These are phyloP conservation scores for Lasioglossum leucozonium DNA, from an alignment of 2,888 invertebrate genomes.

Conservation along the genomic window DNA sequence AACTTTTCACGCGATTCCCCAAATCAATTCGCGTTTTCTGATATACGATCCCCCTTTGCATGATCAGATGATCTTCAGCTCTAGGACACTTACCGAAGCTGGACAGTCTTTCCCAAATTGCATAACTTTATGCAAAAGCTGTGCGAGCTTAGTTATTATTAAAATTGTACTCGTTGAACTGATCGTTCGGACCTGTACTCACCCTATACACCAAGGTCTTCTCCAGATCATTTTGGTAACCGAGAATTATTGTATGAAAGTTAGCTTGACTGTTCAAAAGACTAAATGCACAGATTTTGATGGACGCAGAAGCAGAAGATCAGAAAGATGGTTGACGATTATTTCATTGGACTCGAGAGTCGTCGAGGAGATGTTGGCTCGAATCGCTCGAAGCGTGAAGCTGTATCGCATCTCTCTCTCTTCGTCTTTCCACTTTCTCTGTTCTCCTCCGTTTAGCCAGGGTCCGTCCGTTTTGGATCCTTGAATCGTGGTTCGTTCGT, in stretches of 20 bases:
- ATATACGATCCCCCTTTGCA: background rate
- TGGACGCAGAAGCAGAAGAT: background rate
- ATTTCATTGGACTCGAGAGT: background rate
- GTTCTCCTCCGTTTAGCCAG: background rate
- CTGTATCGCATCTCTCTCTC: background rate
- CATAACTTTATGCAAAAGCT: no score
- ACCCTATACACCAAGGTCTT: no score
- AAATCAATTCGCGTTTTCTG: background rate
- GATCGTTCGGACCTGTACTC: no score
- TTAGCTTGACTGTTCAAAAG: no score
- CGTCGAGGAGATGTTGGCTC: background rate
- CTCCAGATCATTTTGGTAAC: no score
- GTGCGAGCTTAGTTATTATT: background rate
- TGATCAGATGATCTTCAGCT: background rate
- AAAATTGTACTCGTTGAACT: background rate
- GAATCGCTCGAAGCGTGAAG: slow-evolving; percentile 15
- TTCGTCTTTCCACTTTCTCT: background rate
- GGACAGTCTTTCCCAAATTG: no score
- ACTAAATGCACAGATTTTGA: background rate
- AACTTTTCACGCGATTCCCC: background rate
- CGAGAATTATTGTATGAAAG: no score
- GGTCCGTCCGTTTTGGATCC: slow-evolving; percentile 23
- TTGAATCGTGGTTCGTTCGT: slow-evolving; percentile 24
- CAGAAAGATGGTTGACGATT: background rate
- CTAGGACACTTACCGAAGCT: background rate